Percentiles rank a stretch among this genome's conserved stretches.
Evolutionary conservation across 2,888 invertebrate genomes (phyloP).

Genomic region (Melieria crassipennis): DNA sequence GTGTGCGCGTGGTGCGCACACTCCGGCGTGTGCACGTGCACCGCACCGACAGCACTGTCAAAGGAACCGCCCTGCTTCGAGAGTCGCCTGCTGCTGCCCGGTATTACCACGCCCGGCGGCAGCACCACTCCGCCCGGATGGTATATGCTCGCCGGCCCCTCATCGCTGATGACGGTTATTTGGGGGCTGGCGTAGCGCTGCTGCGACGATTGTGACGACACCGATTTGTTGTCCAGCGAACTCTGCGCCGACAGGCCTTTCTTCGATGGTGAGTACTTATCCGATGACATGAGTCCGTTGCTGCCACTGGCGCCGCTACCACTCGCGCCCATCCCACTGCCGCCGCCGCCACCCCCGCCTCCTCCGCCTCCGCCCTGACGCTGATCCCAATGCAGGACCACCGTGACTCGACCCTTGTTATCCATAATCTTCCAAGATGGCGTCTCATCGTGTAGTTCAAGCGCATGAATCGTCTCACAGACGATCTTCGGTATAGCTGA

Average conservation of each 20-base stretch:
- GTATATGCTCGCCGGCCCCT: constrained; percentile 74
- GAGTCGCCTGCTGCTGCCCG: constrained; percentile 64
- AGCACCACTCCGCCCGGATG: constrained; percentile 60
- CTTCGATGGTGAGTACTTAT: constrained; percentile 67
- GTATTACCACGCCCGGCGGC: constrained; percentile 61
- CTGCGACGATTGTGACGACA: constrained; percentile 62
- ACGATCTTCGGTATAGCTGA: constrained; percentile 96
- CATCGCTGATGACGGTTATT: constrained; percentile 94
- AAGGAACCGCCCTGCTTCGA: constrained; percentile 75
- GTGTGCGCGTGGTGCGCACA: constrained; percentile 78
- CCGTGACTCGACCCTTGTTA: constrained; percentile 96
- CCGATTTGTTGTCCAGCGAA: constrained; percentile 74
- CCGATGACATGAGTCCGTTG: constrained; percentile 60
- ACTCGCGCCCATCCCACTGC: constrained; percentile 61
- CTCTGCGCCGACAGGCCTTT: constrained; percentile 69
- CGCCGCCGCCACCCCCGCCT: constrained; percentile 67
- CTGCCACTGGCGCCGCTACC: constrained; percentile 60
- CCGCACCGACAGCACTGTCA: constrained; percentile 73
- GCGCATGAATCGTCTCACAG: constrained; percentile 95
- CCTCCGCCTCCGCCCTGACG: constrained; percentile 72
- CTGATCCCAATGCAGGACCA: constrained; percentile 97
- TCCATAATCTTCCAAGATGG: constrained; percentile 99
- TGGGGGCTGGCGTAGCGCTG: constrained; percentile 77
- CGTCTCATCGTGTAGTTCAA: constrained; percentile 95
- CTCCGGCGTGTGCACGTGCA: constrained; percentile 85